phyloP scores from a whole-genome alignment of 2,113 vertebrate genomes.

The Brachirus orientalis region DNA sequence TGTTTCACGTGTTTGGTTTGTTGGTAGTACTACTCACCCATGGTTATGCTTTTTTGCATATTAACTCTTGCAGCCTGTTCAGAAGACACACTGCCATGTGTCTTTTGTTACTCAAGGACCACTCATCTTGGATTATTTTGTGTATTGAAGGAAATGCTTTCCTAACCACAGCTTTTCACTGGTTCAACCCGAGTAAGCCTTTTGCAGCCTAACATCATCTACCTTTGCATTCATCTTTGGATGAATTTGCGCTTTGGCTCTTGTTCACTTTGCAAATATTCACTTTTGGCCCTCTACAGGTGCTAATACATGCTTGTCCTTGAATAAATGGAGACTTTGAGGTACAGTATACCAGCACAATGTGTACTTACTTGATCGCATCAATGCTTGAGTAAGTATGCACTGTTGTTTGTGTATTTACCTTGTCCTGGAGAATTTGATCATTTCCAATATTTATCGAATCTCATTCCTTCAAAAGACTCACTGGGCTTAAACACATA shows the following conservation, averaged over 20 bases:
- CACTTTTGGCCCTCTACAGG: constrained; percentile 13
- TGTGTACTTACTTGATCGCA: constrained; percentile 2
- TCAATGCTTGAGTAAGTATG: constrained; percentile 35
- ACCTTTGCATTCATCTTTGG: constrained; percentile 11
- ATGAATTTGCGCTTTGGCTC: constrained; percentile 26
- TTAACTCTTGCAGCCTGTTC: constrained; percentile 41
- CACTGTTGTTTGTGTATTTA: background rate
- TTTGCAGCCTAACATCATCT: constrained; percentile 36
- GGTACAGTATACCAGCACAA: constrained; percentile 63
- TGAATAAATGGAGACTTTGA: constrained; percentile 14
- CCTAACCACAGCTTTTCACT: constrained; percentile 19
- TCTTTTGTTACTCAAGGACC: background rate
- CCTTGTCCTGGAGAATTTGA: background rate
- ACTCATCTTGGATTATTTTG: background rate
- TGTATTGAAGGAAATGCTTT: constrained; percentile 17
- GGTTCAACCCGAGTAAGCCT: constrained; percentile 21
- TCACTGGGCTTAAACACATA: background rate
- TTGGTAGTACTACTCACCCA: constrained; percentile 4
- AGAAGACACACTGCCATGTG: background rate
- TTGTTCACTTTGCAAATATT: constrained; percentile 33
- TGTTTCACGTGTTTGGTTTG: background rate
- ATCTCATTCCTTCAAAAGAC: no score
- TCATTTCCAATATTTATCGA: background rate
- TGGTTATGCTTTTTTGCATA: constrained; percentile 10
- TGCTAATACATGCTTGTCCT: constrained; percentile 14